Evolutionary conservation across 2,113 vertebrate species (phyloP), one percentile per base, ranked within the genome.

Genomic region (Puntigrus tetrazona): DNA sequence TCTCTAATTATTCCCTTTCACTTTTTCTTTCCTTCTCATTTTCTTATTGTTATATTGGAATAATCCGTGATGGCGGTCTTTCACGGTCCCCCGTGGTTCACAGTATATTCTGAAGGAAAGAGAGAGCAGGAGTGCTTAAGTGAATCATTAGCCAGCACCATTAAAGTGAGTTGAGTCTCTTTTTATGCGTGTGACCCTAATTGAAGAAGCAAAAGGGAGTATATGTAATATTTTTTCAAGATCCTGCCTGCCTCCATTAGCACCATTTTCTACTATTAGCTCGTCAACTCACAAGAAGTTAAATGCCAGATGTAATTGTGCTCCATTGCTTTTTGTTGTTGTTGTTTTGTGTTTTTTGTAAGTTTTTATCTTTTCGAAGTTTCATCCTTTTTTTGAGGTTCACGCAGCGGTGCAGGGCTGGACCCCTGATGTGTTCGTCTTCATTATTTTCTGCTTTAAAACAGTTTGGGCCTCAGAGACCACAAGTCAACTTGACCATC

Each of bases 161-260:
- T 82, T 57, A 38, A 7, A n/a, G 22, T 55, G 38, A 14, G 16
- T 52, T 74, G 18, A 59, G 27, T 31, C 57, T 57, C n/a, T 75
- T 80, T 69, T 73, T 76, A 79, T 75, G 63, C 18, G 63, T 83
- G 78, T 75, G 83, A 63, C 76, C 59, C 52, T 76, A 86, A 74
- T 80, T 84, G 43, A 67, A 74, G 14, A 14, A 80, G 76, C 78
- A 13, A 34, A 81, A 59, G 9, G 27, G 20, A 55, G 45, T 45
- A 73, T 29, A n/a, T 34, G 29, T 20, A 78, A 61, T 67, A 57
- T 52, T 22, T 73, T 76, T 78, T 86, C 10, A 74, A 74, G 55
- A 59, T 31, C 25, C 55, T 74, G 25, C 25, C 67, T 83, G 29
- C 14, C 67, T 34, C 55, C 63, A 74, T 84, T 59, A 79, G 83